Evolutionary conservation across 2,797 vertebrate genomes (phyloP), one percentile per base, ranked within the genome.

Genomic region (Mionectes olivaceus): DNA sequence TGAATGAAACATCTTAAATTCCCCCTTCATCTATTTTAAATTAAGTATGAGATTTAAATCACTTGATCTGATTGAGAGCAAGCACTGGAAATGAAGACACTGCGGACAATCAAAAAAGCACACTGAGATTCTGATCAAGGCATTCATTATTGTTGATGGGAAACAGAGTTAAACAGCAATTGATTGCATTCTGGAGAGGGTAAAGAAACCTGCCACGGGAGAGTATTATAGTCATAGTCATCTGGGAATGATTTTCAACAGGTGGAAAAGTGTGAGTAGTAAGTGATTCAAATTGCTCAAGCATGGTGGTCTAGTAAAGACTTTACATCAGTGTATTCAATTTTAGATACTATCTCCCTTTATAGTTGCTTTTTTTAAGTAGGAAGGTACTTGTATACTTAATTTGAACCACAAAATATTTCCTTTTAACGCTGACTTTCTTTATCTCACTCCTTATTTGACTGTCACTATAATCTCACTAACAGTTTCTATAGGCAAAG

Each of bases 31-130:
- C 94, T 87, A 67, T 91, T 96, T 86, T 94, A 96, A 90, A 97
- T 96, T 90, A 96, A 90, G 49, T 94, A 77, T 77, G 85, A 95
- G 95, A 90, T 96, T 91, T 83, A 89, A 96, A 91, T 91, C 59
- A 67, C 83, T 94, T 43, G 41, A 59, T 79, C 70, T 96, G 93
- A 89, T 93, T 95, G 91, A 94, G 76, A 86, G 59, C 76, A 76
- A 50, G 76, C 30, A 2, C 47, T 87, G 79, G 76, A 91, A 96
- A 77, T 79, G 56, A 91, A 82, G 59, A 37, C 56, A 46, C 59
- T 70, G 32, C 61, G 77, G 74, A 77, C 92, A 93, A 87, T 91
- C 83, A 69, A 22, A 83, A 90, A 91, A 88, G 35, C 73, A 86
- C 53, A 39, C 76, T 24, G 44, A 76, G 83, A 60, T 88, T 86